These are phyloP conservation scores for Grammomys surdaster DNA, from an alignment of 2,113 vertebrate species.

Conservation along the genomic window DNA sequence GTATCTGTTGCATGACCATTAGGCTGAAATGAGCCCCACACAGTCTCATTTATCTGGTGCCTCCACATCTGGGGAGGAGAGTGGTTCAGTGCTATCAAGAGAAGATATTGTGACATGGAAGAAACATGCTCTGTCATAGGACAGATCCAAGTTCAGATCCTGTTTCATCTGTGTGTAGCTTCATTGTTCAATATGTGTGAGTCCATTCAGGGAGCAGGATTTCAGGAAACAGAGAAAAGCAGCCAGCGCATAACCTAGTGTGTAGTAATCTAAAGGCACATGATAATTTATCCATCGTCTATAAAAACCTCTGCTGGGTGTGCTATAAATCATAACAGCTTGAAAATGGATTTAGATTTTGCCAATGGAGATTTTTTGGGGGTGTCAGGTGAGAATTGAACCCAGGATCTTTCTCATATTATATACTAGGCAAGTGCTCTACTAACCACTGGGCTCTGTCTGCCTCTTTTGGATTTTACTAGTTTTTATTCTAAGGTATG, in stretches of 20 bases:
- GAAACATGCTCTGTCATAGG: neutral
- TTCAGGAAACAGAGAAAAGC: neutral
- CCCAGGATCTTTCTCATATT: neutral
- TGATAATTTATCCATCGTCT: neutral
- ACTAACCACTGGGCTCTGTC: neutral
- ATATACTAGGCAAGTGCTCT: neutral
- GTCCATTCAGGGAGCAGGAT: neutral
- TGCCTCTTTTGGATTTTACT: neutral
- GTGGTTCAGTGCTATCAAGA: too few species aligned
- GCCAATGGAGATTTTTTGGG: neutral
- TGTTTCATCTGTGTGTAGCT: too few species aligned
- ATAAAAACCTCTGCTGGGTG: neutral
- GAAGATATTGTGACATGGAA: neutral
- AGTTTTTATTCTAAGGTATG: neutral
- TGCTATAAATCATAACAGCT: neutral
- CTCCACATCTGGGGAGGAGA: too few species aligned
- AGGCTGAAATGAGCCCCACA: neutral
- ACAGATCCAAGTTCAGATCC: neutral
- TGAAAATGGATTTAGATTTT: neutral
- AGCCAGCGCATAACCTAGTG: neutral
- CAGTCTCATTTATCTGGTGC: neutral
- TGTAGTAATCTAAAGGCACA: neutral
- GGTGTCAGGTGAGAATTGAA: neutral
- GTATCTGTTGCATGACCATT: slow-evolving; percentile 77
- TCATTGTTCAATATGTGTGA: neutral